Conservation (phyloP, 2,888 invertebrate species). For the Drosophila bunnanda region DNA sequence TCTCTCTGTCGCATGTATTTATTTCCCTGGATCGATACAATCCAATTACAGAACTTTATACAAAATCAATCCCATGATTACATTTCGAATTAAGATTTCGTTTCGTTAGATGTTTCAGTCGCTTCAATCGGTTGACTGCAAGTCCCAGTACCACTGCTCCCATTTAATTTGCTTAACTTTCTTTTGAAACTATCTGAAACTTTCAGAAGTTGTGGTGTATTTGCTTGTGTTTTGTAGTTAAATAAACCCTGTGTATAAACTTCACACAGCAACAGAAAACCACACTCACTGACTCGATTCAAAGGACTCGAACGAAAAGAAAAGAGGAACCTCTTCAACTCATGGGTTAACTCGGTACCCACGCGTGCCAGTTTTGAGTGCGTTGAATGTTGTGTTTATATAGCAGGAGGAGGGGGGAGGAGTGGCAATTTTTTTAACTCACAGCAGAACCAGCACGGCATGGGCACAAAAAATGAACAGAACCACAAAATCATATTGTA, state of each 20-base stretch:
- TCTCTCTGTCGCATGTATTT: background rate
- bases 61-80: constrained; percentile 3
- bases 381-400: constrained; percentile 42
- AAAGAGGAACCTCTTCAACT: constrained; percentile 4
- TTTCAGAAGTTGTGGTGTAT: constrained; percentile 24
- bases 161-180: constrained; percentile 24
- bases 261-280: constrained; percentile 13
- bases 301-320: constrained; percentile 2
- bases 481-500: constrained; percentile 73
- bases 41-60: background rate
- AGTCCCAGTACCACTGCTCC: background rate
- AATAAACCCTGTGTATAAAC: constrained; percentile 33
- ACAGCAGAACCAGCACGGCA: constrained; percentile 22
- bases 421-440: constrained; percentile 33
- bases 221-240: constrained; percentile 12
- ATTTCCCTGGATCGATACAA: background rate
- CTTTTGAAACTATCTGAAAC: constrained; percentile 8
- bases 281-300: constrained; percentile 26
- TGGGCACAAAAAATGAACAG: constrained; percentile 50
- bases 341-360: constrained; percentile 30
- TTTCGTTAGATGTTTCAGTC: constrained; percentile 2
- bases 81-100: background rate
- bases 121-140: background rate
- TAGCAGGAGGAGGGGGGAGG: constrained; percentile 5
- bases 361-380: constrained; percentile 13